phyloP scores from a whole-genome alignment of 2,113 vertebrate genomes.

The Tragulus kanchil region DNA sequence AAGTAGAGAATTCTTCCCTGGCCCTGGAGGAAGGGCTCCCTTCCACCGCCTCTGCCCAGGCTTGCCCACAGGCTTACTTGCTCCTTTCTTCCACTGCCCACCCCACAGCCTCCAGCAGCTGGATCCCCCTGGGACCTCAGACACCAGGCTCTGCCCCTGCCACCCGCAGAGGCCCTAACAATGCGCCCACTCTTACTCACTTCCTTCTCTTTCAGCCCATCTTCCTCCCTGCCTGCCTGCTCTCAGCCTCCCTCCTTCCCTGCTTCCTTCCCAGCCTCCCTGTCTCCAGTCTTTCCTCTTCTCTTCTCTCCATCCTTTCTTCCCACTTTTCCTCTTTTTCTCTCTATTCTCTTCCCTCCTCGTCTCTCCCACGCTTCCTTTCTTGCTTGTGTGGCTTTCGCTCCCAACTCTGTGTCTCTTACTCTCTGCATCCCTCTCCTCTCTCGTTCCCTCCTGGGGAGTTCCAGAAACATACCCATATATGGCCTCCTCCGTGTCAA shows the following conservation, averaged over 20 bases:
- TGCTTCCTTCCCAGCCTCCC: neutral
- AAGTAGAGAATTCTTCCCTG: neutral
- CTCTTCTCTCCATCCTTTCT: neutral
- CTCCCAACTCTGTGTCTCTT: neutral
- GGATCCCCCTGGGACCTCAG: neutral
- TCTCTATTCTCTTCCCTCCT: too few relatives aligned
- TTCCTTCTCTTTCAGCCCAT: neutral
- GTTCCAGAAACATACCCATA: constrained; percentile 90
- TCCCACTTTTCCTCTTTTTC: neutral
- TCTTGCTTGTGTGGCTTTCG: neutral
- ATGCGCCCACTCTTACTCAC: fast-evolving
- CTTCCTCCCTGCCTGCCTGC: neutral
- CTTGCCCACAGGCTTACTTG: fast-evolving
- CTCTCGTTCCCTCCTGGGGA: constrained; percentile 73
- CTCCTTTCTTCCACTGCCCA: neutral
- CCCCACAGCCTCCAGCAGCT: neutral
- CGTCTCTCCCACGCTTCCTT: neutral
- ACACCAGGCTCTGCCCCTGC: neutral
- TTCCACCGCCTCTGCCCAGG: fast-evolving
- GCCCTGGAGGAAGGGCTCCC: neutral
- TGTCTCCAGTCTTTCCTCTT: neutral
- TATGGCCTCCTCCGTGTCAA: constrained; percentile 88
- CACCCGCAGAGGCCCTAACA: neutral
- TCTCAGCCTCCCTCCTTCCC: neutral
- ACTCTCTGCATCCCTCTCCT: constrained; percentile 33